A percentile compares a stretch with the other conserved stretches of the same genome.
phyloP scores from a whole-genome alignment of 2,888 invertebrate genomes.

The Diarsia mendica region DNA sequence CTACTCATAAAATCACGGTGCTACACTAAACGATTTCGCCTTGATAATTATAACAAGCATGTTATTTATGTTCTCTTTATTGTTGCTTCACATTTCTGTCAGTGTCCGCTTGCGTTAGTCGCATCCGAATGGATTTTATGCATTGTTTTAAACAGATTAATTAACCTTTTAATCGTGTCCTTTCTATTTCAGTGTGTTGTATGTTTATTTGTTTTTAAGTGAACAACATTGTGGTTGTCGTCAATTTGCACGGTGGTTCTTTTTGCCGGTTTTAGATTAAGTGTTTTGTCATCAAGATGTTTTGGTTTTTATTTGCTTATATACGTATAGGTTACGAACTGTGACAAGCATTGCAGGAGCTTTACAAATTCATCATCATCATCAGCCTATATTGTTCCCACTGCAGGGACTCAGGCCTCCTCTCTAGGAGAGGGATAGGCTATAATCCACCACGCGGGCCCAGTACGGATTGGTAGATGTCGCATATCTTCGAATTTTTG shows the following conservation, averaged over 20 bases:
- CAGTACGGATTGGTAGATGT: too few relatives aligned
- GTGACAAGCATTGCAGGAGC: background rate
- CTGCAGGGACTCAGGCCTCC: too few relatives aligned
- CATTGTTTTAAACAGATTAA: conserved; percentile 54
- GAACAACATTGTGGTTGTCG: background rate
- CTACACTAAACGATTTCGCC: conserved; percentile 71
- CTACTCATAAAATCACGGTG: conserved; percentile 68
- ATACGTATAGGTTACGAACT: background rate
- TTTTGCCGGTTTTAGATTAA: background rate
- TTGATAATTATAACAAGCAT: conserved; percentile 69
- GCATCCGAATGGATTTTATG: conserved; percentile 53
- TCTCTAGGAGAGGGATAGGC: too few relatives aligned
- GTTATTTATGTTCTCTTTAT: conserved; percentile 73
- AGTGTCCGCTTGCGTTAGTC: conserved; percentile 34
- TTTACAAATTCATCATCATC: background rate
- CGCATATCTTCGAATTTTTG: too few relatives aligned
- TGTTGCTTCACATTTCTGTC: conserved; percentile 58
- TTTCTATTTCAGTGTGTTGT: conserved; percentile 6
- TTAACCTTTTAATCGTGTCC: conserved; percentile 40
- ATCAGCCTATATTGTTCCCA: too few relatives aligned
- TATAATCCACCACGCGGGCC: too few relatives aligned
- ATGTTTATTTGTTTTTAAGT: conserved; percentile 9
- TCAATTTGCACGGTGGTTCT: background rate
- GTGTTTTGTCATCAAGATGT: background rate
- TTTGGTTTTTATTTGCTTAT: background rate